These are phyloP conservation scores for Melinopterus prodromus DNA, from an alignment of 2,888 invertebrate genomes.

Conservation along the genomic window DNA sequence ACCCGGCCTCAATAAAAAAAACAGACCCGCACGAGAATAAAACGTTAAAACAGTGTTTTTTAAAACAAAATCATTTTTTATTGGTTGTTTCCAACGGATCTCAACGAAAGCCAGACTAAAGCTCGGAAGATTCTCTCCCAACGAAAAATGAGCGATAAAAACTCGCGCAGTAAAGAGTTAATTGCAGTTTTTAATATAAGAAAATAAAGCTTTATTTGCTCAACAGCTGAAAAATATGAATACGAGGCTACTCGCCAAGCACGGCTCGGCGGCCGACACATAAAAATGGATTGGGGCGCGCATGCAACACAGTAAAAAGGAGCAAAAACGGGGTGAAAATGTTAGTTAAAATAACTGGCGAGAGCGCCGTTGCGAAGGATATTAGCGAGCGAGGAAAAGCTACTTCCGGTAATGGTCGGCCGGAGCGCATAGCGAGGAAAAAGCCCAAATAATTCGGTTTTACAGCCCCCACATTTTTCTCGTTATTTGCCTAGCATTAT, in stretches of 20 bases:
- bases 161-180: not conserved
- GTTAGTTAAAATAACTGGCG: not conserved
- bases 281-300: not conserved
- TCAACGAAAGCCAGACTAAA: not conserved
- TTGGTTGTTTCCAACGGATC: no score
- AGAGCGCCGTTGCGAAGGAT: not conserved
- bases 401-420: not conserved
- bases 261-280: not conserved
- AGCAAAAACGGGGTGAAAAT: not conserved
- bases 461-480: not conserved
- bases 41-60: no score
- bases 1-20: no score
- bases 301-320: not conserved
- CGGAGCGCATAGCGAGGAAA: not conserved
- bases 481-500: not conserved
- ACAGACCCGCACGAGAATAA: no score
- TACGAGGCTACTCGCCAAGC: not conserved
- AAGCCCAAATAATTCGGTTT: not conserved
- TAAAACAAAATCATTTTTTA: no score
- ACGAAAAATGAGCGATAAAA: not conserved
- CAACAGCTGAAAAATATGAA: not conserved
- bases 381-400: not conserved
- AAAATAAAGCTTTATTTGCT: not conserved
- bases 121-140: not conserved
- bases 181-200: not conserved